Evolutionary conservation across 2,888 invertebrate genomes (phyloP).

Genomic region (Trachelus iudaicus): DNA sequence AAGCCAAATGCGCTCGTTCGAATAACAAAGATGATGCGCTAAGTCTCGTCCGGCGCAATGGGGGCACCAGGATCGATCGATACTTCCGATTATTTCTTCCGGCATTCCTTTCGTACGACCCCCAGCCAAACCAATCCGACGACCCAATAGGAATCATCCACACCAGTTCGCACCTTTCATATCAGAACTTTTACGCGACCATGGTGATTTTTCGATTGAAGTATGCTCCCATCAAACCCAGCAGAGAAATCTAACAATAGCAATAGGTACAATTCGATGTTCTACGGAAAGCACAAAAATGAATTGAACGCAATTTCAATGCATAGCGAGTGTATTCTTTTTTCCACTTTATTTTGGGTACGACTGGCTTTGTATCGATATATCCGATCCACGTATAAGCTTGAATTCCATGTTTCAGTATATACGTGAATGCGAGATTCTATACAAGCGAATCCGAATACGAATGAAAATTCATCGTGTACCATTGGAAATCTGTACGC

Average conservation of each 20-base stretch:
- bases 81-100: background rate
- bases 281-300: background rate
- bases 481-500: background rate
- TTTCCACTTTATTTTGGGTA: background rate
- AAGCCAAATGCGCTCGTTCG: background rate
- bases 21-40: background rate
- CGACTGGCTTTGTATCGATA: background rate
- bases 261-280: background rate
- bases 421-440: background rate
- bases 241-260: background rate
- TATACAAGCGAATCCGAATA: background rate
- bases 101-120: background rate
- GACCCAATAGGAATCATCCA: background rate
- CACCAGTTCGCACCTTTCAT: background rate
- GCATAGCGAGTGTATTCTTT: background rate
- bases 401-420: background rate
- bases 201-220: background rate
- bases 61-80: background rate
- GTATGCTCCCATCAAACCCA: background rate
- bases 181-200: background rate
- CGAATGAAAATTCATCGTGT: background rate
- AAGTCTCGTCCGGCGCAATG: background rate
- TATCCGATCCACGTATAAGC: background rate
- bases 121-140: background rate
- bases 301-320: background rate